A percentile compares a stretch with the other conserved stretches of the same genome.
These are phyloP conservation scores for Microcebus murinus DNA, from an alignment of 2,113 vertebrate species.

Conservation along the genomic window DNA sequence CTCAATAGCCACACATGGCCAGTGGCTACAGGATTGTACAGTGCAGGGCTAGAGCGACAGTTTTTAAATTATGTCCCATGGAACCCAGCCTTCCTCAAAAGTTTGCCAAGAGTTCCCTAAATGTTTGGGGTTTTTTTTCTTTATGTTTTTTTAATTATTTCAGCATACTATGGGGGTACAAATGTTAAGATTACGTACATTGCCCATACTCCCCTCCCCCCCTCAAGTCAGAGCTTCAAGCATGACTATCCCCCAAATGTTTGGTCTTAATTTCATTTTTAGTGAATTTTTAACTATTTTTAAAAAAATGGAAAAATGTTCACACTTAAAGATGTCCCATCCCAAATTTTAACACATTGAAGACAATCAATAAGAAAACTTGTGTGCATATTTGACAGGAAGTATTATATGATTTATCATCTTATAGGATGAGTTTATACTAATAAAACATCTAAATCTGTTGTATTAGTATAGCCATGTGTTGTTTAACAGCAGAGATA, in stretches of 20 bases:
- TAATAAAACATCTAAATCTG: not conserved
- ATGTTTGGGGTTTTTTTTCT: not conserved
- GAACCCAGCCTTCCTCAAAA: not conserved
- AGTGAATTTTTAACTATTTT: not conserved
- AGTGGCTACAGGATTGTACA: not conserved
- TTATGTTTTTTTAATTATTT: too few species aligned
- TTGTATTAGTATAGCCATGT: not conserved
- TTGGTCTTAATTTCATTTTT: slow-evolving; percentile 2
- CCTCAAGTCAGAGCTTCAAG: too few species aligned
- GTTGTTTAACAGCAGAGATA: not conserved
- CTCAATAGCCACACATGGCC: not conserved
- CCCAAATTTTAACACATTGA: slow-evolving; percentile 7
- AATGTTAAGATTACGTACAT: too few species aligned
- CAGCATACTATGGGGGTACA: too few species aligned
- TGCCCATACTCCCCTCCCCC: too few species aligned
- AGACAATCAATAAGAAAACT: not conserved
- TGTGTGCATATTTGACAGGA: not conserved
- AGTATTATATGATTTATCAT: not conserved
- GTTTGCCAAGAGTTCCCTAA: not conserved
- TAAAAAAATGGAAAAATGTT: not conserved
- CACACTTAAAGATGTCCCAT: not conserved
- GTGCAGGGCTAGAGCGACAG: not conserved
- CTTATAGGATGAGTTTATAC: not conserved
- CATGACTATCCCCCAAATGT: not conserved
- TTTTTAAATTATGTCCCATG: not conserved